phyloP scores from a whole-genome alignment of 23 tunicate species.

The Botrylloides violaceus region DNA sequence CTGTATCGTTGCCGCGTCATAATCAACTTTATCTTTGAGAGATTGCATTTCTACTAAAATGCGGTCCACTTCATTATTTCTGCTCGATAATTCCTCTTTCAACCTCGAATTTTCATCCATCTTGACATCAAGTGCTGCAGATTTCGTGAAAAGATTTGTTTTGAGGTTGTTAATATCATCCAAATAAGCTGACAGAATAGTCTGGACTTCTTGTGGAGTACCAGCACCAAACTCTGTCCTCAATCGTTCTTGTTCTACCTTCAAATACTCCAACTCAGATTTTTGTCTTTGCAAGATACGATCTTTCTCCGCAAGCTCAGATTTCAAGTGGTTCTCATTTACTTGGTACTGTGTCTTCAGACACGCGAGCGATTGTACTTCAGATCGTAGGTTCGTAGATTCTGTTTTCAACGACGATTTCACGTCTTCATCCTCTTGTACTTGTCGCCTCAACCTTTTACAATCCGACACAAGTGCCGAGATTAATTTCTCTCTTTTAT shows the following conservation, averaged over 20 bases:
- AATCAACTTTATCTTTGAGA: not conserved
- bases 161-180: slow-evolving; percentile 50
- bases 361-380: slow-evolving; percentile 43
- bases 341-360: slow-evolving; percentile 67
- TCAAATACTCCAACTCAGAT: slow-evolving; percentile 35
- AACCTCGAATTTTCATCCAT: not conserved
- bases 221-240: slow-evolving; percentile 46
- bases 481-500: slow-evolving; percentile 42
- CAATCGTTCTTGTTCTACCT: slow-evolving; percentile 26
- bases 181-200: slow-evolving; percentile 36
- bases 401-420: slow-evolving; percentile 17
- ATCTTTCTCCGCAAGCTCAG: slow-evolving; percentile 80
- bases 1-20: not conserved
- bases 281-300: slow-evolving; percentile 51
- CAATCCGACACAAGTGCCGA: slow-evolving; percentile 81
- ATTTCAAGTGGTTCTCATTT: slow-evolving; percentile 82
- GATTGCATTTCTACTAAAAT: slow-evolving; percentile 16
- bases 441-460: slow-evolving; percentile 41
- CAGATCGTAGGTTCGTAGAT: slow-evolving; percentile 14
- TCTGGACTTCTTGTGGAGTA: slow-evolving; percentile 26
- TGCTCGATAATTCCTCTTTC: slow-evolving; percentile 2
- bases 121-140: slow-evolving; percentile 16
- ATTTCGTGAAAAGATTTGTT: slow-evolving; percentile 6
- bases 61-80: not conserved
- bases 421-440: not conserved